Base-by-base conservation (phyloP, 64 coral and sea anemone genomes). In the Montipora sp. region DNA sequence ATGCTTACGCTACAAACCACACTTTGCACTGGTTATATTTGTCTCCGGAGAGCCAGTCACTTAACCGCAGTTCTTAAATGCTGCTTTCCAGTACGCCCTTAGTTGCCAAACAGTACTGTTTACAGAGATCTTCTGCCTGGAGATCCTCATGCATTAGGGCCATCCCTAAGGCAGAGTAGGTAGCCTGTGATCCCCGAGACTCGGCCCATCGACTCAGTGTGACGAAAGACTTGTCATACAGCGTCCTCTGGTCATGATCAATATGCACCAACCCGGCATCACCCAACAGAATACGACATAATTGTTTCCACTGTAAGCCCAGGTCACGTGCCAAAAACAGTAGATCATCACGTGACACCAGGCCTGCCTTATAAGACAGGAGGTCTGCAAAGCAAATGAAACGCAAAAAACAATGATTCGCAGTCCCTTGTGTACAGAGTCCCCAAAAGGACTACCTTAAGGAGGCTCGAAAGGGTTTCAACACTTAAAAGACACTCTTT, bases 191-290 rank as follows among this genome's bases (percentile, higher is more conserved):
- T 51, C 45, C 82, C 18, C 22, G 63, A n/a, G 82, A 46, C 15
- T 22, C 3, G 2, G 3, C 18, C 82, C 82, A 85, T n/a, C 16
- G 6, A 51, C 5, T 23, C 61, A 85, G 47, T 10, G 19, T 71
- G 18, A 5, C 60, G 10, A 50, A 85, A 63, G 63, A 85, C 46
- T 85, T 85, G 16, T 85, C 82, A 85, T 12, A 72, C 18, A 85
- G 44, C 3, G 0, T 51, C 18, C n/a, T 50, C 12, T 85, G 7
- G 44, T 85, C 82, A 11, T 48, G 13, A 21, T 85, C 65, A 71
- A 85, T 85, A 3, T 85, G 82, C 45, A 48, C 46, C 16, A 48
- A 1, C 7, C 49, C 6, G 19, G 47, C 45, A 4, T 50, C 65
- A 12, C 10, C 47, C 16, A 85, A 21, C 63, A 85, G 46, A 71